Percentiles rank a stretch among this genome's conserved stretches.
phyloP scores from a whole-genome alignment of 2,888 invertebrate genomes.

The Bugulina stolonifera region DNA sequence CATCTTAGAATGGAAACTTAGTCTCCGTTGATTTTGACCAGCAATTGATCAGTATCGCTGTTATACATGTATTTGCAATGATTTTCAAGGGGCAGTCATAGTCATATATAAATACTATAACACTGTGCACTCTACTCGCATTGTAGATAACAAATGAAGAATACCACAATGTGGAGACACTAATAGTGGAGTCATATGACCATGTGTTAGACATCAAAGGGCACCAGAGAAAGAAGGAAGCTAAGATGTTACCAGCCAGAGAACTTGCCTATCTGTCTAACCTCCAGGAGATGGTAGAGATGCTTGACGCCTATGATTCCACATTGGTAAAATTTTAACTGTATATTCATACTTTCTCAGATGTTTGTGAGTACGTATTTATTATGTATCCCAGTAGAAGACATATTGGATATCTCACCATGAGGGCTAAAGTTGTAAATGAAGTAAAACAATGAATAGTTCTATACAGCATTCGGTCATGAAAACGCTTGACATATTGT shows the following conservation, averaged over 20 bases:
- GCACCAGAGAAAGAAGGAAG: slow-evolving; percentile 23
- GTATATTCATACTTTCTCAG: not conserved
- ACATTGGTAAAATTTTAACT: not conserved
- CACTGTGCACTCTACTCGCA: slow-evolving; percentile 5
- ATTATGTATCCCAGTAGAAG: no score
- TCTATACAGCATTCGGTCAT: no score
- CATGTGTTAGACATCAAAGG: slow-evolving; percentile 38
- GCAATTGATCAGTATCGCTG: no score
- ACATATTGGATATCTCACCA: no score
- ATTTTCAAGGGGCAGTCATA: no score
- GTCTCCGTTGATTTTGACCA: no score
- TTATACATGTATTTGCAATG: no score
- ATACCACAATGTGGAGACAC: slow-evolving; percentile 34
- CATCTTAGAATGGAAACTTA: no score
- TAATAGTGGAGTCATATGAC: slow-evolving; percentile 45
- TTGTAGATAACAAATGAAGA: slow-evolving; percentile 21
- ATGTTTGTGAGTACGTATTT: not conserved
- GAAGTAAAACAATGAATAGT: no score
- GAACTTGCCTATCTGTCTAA: slow-evolving; percentile 22
- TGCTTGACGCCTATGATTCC: slow-evolving; percentile 3
- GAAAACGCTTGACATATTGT: no score
- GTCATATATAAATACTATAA: not conserved
- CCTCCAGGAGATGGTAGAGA: slow-evolving; percentile 26
- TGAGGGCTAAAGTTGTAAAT: no score
- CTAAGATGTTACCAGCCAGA: slow-evolving; percentile 25